Percentiles rank a stretch among this genome's conserved stretches.
phyloP scores from a whole-genome alignment of 2,888 invertebrate genomes.

The Microctonus hyperodae region DNA sequence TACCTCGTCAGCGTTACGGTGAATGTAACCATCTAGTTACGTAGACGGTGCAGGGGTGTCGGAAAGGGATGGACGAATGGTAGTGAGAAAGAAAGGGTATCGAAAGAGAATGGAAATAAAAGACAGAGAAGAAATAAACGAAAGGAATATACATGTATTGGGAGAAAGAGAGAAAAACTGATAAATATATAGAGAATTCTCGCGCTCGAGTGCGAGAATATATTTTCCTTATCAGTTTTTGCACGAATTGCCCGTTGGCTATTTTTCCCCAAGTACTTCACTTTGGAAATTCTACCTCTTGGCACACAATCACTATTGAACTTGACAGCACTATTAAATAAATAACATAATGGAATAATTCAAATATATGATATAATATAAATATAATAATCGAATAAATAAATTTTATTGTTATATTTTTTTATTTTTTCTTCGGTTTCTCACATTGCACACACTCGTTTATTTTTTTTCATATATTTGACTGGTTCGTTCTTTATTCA shows the following conservation, averaged over 20 bases:
- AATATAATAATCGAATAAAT: neutral
- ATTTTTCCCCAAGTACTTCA: neutral
- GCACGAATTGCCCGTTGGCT: constrained; percentile 30
- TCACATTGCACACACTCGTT: neutral
- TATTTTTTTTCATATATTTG: neutral
- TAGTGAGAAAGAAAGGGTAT: constrained; percentile 7
- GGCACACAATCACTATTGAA: neutral
- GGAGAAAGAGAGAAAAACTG: too few relatives aligned
- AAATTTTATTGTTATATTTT: neutral
- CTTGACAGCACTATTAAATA: constrained; percentile 20
- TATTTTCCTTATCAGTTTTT: constrained; percentile 48
- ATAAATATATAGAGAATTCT: neutral
- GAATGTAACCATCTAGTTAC: neutral
- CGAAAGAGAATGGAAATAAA: constrained; percentile 20
- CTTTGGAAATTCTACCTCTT: neutral
- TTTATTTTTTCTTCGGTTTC: neutral
- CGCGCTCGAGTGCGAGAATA: constrained; percentile 36
- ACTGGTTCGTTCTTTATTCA: constrained; percentile 6
- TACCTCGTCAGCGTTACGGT: constrained; percentile 43
- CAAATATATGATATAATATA: neutral
- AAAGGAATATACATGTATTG: too few relatives aligned
- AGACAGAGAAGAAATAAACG: constrained; percentile 7
- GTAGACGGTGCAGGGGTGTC: neutral
- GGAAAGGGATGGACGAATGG: constrained; percentile 7
- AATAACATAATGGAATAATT: neutral